A percentile compares a stretch with the other conserved stretches of the same genome.
Evolutionary conservation across 2,888 invertebrate genomes (phyloP).

Genomic region (Sminthurinus aureus): DNA sequence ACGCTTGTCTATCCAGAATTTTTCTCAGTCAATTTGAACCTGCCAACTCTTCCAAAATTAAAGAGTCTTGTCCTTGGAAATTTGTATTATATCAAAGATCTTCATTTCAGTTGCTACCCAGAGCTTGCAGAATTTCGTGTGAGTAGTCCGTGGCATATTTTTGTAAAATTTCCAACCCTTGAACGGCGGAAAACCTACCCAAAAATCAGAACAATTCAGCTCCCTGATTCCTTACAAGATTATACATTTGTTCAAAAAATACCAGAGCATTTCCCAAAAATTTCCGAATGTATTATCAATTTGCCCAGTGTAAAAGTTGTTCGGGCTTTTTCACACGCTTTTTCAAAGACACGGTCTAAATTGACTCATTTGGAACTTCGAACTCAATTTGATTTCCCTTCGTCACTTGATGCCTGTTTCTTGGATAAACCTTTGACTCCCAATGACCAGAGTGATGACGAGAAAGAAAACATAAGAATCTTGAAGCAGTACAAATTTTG

Average conservation of each 20-base stretch:
- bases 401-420: constrained; percentile 52
- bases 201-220: constrained; percentile 44
- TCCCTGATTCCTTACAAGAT: constrained; percentile 54
- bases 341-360: constrained; percentile 42
- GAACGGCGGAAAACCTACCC: constrained; percentile 33
- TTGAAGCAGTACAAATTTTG: constrained; percentile 17
- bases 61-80: constrained; percentile 50
- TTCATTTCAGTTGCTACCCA: constrained; percentile 44
- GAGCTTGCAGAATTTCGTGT: constrained; percentile 48
- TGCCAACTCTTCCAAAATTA: constrained; percentile 18
- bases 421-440: constrained; percentile 31
- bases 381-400: constrained; percentile 56
- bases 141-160: constrained; percentile 54
- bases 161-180: constrained; percentile 40
- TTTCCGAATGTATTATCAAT: constrained; percentile 49
- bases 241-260: constrained; percentile 45
- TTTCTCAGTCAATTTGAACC: constrained; percentile 14
- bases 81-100: constrained; percentile 50
- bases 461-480: constrained; percentile 4
- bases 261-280: constrained; percentile 46
- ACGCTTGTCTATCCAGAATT: not conserved
- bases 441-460: not conserved
- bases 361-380: constrained; percentile 50
- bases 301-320: constrained; percentile 53
- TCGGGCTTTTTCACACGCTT: constrained; percentile 51